These are phyloP conservation scores for Acinonyx jubatus DNA, from an alignment of 2,113 vertebrate genomes.

Conservation along the genomic window DNA sequence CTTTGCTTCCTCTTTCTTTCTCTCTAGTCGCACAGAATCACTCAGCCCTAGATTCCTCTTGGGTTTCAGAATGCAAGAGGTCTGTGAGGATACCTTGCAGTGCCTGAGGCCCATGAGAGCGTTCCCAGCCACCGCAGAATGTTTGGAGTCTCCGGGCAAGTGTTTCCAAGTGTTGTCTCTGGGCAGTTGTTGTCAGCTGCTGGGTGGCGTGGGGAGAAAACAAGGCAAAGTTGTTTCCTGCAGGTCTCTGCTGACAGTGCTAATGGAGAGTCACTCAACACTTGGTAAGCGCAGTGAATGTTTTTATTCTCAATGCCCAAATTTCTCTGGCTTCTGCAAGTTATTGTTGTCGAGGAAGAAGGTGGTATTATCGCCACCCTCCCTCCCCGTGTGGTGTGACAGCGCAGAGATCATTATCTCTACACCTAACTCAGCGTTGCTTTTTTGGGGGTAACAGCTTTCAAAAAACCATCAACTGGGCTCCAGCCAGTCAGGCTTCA, in stretches of 20 bases:
- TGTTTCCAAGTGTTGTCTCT: not conserved
- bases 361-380: not conserved
- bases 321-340: conserved; percentile 47
- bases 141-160: not conserved
- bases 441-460: conserved; percentile 53
- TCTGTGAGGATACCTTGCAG: not conserved
- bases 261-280: not conserved
- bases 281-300: conserved; percentile 53
- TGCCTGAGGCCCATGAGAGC: not conserved
- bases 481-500: not conserved
- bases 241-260: conserved; percentile 41
- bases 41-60: not conserved
- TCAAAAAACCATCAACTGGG: not conserved
- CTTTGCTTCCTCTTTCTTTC: conserved; percentile 43
- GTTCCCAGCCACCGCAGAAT: not conserved
- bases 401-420: conserved; percentile 48
- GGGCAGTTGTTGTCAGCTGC: not conserved
- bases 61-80: not conserved
- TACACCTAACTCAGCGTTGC: not conserved
- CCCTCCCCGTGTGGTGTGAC: not conserved
- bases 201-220: not conserved
- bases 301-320: conserved; percentile 45
- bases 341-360: conserved; percentile 49
- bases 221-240: not conserved
- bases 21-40: not conserved